A percentile compares a stretch with the other conserved stretches of the same genome.
These are phyloP conservation scores for Drosophila yooni DNA, from an alignment of 2,888 invertebrate genomes.

Conservation along the genomic window DNA sequence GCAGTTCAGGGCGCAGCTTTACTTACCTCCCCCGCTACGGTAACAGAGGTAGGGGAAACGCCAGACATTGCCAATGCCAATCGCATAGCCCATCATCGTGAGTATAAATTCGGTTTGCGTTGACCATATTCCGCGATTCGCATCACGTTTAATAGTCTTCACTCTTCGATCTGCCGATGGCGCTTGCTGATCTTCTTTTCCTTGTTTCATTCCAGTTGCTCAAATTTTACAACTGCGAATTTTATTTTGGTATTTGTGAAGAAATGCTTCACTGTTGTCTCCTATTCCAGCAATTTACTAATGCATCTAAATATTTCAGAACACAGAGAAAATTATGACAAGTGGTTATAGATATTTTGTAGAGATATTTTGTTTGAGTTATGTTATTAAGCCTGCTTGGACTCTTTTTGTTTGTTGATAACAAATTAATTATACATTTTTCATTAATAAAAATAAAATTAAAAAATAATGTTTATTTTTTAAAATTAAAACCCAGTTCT, in stretches of 20 bases:
- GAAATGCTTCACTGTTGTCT: background rate
- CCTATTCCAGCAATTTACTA: background rate
- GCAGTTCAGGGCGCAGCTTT: background rate
- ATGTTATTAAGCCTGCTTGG: constrained; percentile 7
- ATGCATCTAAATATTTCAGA: background rate
- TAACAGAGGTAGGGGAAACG: constrained; percentile 94
- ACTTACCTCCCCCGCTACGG: constrained; percentile 91
- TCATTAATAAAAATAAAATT: background rate
- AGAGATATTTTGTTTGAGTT: background rate
- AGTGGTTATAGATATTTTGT: background rate
- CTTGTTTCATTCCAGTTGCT: constrained; percentile 11
- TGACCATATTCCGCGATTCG: constrained; percentile 88
- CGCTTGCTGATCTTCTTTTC: background rate
- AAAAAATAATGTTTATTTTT: no score
- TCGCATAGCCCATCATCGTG: constrained; percentile 93
- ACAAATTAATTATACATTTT: background rate
- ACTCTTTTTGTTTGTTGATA: background rate
- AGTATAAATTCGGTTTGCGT: constrained; percentile 91
- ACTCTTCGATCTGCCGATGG: constrained; percentile 1
- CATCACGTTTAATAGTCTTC: constrained; percentile 70
- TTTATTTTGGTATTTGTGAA: background rate
- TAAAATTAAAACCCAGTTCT: background rate
- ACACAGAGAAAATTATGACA: background rate
- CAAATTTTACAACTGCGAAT: background rate
- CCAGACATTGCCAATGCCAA: constrained; percentile 95